These are phyloP conservation scores for silkworm (Bombyx mori) DNA, from an alignment of 1,140 invertebrate species.

Conservation along the genomic window ASM3026992v2 NC_085135.1:9871001-9871500, in stretches of 20 bases:
- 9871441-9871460: slow-evolving; percentile 7
- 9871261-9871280: slow-evolving; percentile 9
- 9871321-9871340: slow-evolving; percentile 6
- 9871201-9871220: not conserved
- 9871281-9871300: slow-evolving; percentile 7
- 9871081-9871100: slow-evolving; percentile 2
- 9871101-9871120: not conserved
- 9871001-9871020: not conserved
- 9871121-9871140: not conserved
- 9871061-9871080: not conserved
- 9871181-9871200: not conserved
- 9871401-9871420: slow-evolving; percentile 5
- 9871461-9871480: slow-evolving; percentile 2
- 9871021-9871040: slow-evolving; percentile 2
- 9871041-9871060: slow-evolving; percentile 1
- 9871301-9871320: slow-evolving; percentile 7
- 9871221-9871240: not conserved
- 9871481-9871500: slow-evolving; percentile 3
- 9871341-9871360: slow-evolving; percentile 3
- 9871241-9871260: slow-evolving; percentile 8
- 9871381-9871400: slow-evolving; percentile 5
- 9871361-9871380: slow-evolving; percentile 4
- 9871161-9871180: not conserved
- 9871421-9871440: slow-evolving; percentile 1
- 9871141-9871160: not conserved